phyloP scores from a whole-genome alignment of 1,140 invertebrate genomes.

The Drosophila kurseongensis region DNA sequence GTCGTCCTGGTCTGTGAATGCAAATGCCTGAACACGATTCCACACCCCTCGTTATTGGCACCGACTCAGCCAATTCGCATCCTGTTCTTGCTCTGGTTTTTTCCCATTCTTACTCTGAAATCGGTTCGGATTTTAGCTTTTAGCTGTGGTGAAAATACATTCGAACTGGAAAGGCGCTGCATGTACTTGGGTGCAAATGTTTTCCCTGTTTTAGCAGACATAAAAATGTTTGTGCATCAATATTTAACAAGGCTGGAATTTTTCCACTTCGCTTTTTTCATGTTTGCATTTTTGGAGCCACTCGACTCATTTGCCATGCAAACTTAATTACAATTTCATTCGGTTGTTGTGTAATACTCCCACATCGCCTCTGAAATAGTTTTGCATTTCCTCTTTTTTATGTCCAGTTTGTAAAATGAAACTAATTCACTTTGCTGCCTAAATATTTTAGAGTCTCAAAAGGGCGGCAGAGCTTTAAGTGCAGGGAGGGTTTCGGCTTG shows the following conservation, averaged over 20 bases:
- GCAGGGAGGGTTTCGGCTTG: conserved; percentile 10
- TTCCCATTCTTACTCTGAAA: conserved; percentile 11
- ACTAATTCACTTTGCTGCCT: conserved; percentile 61
- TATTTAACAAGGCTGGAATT: conserved; percentile 33
- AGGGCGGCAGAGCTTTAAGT: conserved; percentile 22
- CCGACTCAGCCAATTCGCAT: conserved; percentile 27
- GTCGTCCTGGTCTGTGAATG: conserved; percentile 33
- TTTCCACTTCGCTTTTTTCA: conserved; percentile 13
- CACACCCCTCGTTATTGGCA: conserved; percentile 16
- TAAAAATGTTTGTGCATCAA: conserved; percentile 32
- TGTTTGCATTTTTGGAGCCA: conserved; percentile 49
- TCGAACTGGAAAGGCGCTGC: background rate
- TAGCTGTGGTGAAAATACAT: conserved; percentile 43
- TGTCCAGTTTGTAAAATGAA: conserved; percentile 33
- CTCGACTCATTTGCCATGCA: conserved; percentile 75
- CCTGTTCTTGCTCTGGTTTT: background rate
- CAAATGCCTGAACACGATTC: conserved; percentile 41
- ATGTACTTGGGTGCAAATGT: conserved; percentile 15
- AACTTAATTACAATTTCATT: conserved; percentile 79
- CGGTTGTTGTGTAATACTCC: conserved; percentile 44
- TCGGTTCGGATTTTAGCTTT: conserved; percentile 66
- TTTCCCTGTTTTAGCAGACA: conserved; percentile 23
- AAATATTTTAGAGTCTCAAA: conserved; percentile 63
- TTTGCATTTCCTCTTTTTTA: conserved; percentile 19
- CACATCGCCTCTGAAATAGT: conserved; percentile 36